These are phyloP conservation scores for Ardeotis arabs DNA, from an alignment of 2,113 vertebrate genomes.

Conservation along the genomic window DNA sequence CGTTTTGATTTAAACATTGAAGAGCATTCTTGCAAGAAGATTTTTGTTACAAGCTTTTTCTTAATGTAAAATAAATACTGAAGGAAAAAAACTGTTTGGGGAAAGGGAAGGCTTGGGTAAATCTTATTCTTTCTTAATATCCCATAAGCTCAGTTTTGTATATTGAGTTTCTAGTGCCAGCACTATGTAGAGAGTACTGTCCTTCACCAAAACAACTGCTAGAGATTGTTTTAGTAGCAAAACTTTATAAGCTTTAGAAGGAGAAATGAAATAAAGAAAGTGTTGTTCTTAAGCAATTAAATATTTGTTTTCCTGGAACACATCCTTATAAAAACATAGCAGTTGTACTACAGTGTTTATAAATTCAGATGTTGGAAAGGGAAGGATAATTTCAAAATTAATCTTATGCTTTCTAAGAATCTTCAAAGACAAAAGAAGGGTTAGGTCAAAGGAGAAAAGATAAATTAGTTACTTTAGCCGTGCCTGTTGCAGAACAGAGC, in stretches of 20 bases:
- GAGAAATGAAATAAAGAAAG: not conserved
- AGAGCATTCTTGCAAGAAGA: not conserved
- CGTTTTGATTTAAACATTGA: not conserved
- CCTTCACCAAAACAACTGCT: not conserved
- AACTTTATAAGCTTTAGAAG: not conserved
- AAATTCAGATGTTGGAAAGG: not conserved
- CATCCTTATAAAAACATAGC: not conserved
- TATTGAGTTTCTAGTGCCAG: not conserved
- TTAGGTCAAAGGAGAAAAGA: not conserved
- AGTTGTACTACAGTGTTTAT: not conserved
- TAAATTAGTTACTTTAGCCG: not conserved
- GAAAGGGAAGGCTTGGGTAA: not conserved
- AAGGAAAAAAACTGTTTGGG: not conserved
- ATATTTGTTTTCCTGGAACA: slow-evolving; percentile 7
- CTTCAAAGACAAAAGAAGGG: not conserved
- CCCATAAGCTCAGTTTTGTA: not conserved
- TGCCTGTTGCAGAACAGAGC: not conserved
- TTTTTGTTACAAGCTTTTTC: not conserved
- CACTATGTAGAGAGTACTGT: not conserved
- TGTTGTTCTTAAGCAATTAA: not conserved
- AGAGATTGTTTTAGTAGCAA: not conserved
- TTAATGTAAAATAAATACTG: not conserved
- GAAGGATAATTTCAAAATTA: not conserved
- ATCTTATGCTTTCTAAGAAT: not conserved
- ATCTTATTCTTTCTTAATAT: not conserved